These are phyloP conservation scores for Lymantria dispar DNA, from an alignment of 2,888 invertebrate genomes.

Conservation along the genomic window DNA sequence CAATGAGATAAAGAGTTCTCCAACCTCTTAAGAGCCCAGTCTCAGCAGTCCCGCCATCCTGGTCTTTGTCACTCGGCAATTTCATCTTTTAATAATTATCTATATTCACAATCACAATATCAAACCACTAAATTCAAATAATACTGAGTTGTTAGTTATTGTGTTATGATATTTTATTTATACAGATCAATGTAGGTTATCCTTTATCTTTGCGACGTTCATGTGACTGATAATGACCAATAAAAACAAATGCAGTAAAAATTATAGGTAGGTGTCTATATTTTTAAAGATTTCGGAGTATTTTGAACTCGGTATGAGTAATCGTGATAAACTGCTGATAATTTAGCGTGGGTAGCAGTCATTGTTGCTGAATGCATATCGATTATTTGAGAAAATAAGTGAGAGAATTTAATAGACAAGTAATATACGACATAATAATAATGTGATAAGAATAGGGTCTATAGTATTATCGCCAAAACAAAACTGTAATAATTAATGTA, in stretches of 20 bases:
- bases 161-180: conserved; percentile 63
- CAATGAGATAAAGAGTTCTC: conserved; percentile 10
- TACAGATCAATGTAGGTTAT: conserved; percentile 74
- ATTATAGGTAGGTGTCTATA: conserved; percentile 8
- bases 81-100: conserved; percentile 45
- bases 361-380: neutral
- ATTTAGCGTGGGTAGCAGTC: neutral
- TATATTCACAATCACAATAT: conserved; percentile 19
- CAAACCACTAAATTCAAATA: conserved; percentile 30
- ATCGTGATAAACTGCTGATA: neutral
- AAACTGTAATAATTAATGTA: no score
- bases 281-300: conserved; percentile 15
- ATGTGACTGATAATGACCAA: conserved; percentile 65
- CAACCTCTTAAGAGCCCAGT: conserved; percentile 51
- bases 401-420: neutral
- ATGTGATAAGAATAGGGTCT: neutral
- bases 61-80: conserved; percentile 65
- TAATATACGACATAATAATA: neutral
- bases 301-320: conserved; percentile 15
- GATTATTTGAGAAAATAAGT: neutral
- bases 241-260: conserved; percentile 27
- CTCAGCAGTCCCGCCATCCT: conserved; percentile 69
- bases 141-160: conserved; percentile 45
- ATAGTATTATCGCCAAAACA: neutral
- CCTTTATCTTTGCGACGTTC: conserved; percentile 58